Percentiles rank a stretch among this genome's conserved stretches.
Evolutionary conservation across 64 coral and sea anemone genomes (phyloP).

Genomic region (Catalaphyllia jardinei): DNA sequence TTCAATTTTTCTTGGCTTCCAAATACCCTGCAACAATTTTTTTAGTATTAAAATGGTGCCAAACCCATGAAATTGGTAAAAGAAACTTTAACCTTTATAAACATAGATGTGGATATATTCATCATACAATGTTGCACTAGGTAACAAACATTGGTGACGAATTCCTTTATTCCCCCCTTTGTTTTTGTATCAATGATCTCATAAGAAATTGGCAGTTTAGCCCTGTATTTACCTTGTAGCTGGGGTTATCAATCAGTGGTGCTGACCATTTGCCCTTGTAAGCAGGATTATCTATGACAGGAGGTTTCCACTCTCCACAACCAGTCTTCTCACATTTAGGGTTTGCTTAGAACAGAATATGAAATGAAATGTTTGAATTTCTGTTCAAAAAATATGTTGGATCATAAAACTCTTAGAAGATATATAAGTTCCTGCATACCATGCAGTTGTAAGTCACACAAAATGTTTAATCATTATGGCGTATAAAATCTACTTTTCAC

Average conservation of each 20-base stretch:
- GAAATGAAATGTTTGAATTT: neutral
- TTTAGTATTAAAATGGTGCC: neutral
- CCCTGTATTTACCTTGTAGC: slow-evolving; percentile 70
- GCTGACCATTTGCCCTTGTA: slow-evolving; percentile 97
- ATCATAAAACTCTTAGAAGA: no score
- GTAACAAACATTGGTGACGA: no score
- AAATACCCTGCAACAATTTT: slow-evolving; percentile 84
- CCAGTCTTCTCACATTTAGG: slow-evolving; percentile 97
- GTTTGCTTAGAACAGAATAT: slow-evolving; percentile 45
- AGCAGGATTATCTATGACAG: slow-evolving; percentile 85
- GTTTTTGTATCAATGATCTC: no score
- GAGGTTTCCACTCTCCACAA: slow-evolving; percentile 97
- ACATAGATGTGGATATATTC: no score
- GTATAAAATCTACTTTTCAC: no score
- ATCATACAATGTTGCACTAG: no score
- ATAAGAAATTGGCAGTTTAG: no score
- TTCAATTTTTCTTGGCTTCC: slow-evolving; percentile 93
- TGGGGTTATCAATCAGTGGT: slow-evolving; percentile 92
- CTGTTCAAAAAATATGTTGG: no score
- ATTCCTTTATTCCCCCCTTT: no score
- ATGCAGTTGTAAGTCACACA: neutral
- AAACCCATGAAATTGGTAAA: neutral
- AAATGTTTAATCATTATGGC: no score
- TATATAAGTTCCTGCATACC: no score
- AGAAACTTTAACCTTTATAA: neutral